phyloP scores from a whole-genome alignment of 1,140 invertebrate species.

The Panulirus ornatus region DNA sequence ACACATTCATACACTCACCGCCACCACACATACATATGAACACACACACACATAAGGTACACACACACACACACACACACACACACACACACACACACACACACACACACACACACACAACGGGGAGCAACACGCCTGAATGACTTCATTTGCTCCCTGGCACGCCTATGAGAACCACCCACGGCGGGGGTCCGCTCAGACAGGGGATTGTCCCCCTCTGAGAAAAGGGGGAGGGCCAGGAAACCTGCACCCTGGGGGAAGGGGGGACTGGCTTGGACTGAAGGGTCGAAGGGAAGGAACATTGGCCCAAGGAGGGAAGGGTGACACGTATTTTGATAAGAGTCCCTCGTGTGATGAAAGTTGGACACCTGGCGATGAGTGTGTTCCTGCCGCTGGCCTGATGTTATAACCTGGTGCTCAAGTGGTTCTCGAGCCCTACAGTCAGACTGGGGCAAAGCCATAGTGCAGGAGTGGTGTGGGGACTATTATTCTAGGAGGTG shows the following conservation, averaged over 20 bases:
- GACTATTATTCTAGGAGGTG: too few species aligned
- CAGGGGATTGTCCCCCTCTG: neutral
- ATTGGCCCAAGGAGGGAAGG: too few species aligned
- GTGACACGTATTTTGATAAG: too few species aligned
- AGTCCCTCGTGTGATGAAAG: too few species aligned
- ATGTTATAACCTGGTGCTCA: too few species aligned
- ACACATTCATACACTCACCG: slow-evolving; percentile 4
- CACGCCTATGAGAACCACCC: slow-evolving; percentile 52
- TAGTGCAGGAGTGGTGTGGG: too few species aligned
- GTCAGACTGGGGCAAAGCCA: too few species aligned
- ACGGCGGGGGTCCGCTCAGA: slow-evolving; percentile 32
- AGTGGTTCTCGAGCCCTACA: too few species aligned
- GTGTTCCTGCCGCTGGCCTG: too few species aligned
- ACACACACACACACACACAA: slow-evolving; percentile 38
- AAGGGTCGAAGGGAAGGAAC: too few species aligned
- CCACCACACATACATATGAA: slow-evolving; percentile 22
- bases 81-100: slow-evolving; percentile 30
- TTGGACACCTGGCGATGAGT: too few species aligned
- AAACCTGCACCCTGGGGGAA: neutral
- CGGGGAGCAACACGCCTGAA: slow-evolving; percentile 47
- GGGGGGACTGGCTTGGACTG: too few species aligned
- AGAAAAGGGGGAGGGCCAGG: neutral
- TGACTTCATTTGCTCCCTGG: slow-evolving; percentile 61
- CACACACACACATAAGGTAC: slow-evolving; percentile 48
- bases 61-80: slow-evolving; percentile 39